phyloP scores from a whole-genome alignment of 2,113 vertebrate genomes.

The Ornithorhynchus anatinus region DNA sequence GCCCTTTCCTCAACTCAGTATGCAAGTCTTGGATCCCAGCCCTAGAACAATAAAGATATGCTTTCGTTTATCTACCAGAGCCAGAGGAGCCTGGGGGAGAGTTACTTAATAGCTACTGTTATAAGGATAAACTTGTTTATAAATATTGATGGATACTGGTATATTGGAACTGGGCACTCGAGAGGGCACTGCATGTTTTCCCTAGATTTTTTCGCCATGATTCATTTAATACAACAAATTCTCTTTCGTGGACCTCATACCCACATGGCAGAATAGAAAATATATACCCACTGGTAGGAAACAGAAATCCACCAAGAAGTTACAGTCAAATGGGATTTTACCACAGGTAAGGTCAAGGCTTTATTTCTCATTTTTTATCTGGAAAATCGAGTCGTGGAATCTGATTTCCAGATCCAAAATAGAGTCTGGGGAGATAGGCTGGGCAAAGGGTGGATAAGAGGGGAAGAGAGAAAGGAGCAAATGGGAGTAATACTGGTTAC shows the following conservation, averaged over 20 bases:
- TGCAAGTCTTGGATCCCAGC: conserved; percentile 41
- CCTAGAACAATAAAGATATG: conserved; percentile 45
- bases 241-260: conserved; percentile 21
- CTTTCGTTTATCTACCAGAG: conserved; percentile 59
- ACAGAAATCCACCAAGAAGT: background rate
- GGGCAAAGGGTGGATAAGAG: no score
- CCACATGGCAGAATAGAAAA: background rate
- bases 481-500: no score
- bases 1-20: conserved; percentile 42
- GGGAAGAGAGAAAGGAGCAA: no score
- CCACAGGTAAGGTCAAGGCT: no score
- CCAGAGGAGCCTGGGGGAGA: conserved; percentile 61
- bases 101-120: conserved; percentile 60
- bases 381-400: no score
- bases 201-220: conserved; percentile 48
- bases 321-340: no score
- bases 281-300: background rate
- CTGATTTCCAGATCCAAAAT: no score
- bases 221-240: conserved; percentile 62
- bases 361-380: no score
- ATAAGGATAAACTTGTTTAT: conserved; percentile 69
- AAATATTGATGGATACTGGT: conserved; percentile 67
- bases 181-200: conserved; percentile 44
- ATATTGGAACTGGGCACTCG: conserved; percentile 35
- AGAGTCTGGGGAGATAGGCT: no score